Evolutionary conservation across 2,113 vertebrate species (phyloP).

Genomic region (Isichthys henryi): DNA sequence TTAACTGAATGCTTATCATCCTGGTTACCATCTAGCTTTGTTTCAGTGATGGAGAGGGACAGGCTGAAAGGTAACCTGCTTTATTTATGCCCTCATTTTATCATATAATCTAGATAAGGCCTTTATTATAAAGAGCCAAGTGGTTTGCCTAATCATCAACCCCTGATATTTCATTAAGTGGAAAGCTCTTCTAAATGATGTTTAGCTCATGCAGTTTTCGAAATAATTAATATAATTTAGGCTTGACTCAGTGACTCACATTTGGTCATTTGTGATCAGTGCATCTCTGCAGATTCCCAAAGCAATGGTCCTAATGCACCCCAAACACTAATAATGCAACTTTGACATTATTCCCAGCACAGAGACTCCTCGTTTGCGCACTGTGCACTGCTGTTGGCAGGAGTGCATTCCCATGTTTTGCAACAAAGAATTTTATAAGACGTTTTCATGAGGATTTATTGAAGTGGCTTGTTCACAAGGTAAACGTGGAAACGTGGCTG

Average conservation of each 20-base stretch:
- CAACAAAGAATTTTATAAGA: neutral
- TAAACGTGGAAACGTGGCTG: neutral
- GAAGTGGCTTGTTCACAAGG: neutral
- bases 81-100: conserved; percentile 4
- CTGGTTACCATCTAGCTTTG: neutral
- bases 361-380: neutral
- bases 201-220: neutral
- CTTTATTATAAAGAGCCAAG: conserved; percentile 25
- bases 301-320: neutral
- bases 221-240: conserved; percentile 9
- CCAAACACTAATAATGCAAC: neutral
- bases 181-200: neutral
- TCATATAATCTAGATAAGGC: conserved; percentile 15
- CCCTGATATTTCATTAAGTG: conserved; percentile 20
- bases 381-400: neutral
- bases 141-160: conserved; percentile 15
- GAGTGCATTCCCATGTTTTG: neutral
- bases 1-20: neutral
- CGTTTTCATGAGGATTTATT: neutral
- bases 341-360: neutral
- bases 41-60: neutral
- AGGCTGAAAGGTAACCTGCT: neutral
- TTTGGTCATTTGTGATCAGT: neutral
- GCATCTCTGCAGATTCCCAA: neutral
- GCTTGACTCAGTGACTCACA: neutral